These are phyloP conservation scores for Spilarctia lutea DNA, from an alignment of 2,888 invertebrate genomes.

Conservation along the genomic window DNA sequence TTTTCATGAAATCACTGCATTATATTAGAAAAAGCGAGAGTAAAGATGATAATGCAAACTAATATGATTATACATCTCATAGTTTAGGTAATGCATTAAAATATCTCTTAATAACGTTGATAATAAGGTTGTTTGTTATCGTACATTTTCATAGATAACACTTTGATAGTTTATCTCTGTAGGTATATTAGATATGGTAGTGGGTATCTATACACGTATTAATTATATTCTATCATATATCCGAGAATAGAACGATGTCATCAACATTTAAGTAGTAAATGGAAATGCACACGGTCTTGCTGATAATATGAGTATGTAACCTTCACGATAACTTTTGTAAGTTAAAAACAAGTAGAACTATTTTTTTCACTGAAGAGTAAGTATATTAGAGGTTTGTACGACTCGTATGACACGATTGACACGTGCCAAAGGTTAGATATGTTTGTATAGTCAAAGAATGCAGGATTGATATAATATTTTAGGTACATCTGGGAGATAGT, in stretches of 20 bases:
- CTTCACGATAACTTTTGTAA: background rate
- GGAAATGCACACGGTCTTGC: background rate
- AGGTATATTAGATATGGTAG: background rate
- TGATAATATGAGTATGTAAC: background rate
- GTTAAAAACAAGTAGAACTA: background rate
- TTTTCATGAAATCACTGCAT: too few relatives aligned
- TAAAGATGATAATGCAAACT: too few relatives aligned
- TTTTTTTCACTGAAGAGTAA: background rate
- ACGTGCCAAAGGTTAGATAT: background rate
- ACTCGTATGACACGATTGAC: background rate
- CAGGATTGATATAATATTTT: too few relatives aligned
- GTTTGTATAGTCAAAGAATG: background rate
- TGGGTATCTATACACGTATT: background rate
- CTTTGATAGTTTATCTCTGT: background rate
- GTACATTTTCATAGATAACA: slow-evolving; percentile 6
- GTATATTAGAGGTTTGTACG: background rate
- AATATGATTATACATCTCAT: background rate
- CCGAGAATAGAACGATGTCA: background rate
- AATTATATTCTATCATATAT: background rate
- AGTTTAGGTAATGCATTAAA: background rate
- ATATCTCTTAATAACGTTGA: background rate
- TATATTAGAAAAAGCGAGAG: too few relatives aligned
- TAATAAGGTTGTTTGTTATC: slow-evolving; percentile 1
- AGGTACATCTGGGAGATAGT: too few relatives aligned
- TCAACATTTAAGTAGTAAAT: background rate